Percentiles rank a stretch among this genome's conserved stretches.
Conservation (phyloP, 2,888 invertebrate genomes). For the Eulithis testata region DNA sequence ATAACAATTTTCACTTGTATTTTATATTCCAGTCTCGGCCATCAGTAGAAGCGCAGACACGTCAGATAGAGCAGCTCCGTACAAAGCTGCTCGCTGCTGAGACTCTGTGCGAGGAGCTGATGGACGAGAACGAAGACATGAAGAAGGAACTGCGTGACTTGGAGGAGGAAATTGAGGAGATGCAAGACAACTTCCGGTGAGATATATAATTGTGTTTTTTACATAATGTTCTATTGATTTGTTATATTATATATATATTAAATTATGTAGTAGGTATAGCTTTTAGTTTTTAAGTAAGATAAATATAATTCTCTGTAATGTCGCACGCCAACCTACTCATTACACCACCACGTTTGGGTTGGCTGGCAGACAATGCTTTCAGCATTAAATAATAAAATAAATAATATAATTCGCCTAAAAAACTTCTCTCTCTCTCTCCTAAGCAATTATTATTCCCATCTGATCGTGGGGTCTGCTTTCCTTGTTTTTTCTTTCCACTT, state of each 20-base stretch:
- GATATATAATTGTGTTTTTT: neutral
- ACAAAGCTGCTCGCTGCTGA: constrained; percentile 96
- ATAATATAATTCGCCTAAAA: neutral
- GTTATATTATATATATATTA: too few relatives aligned
- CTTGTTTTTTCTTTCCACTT: too few relatives aligned
- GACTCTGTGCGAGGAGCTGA: constrained; percentile 95
- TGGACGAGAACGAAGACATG: constrained; percentile 98
- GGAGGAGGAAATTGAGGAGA: constrained; percentile 99
- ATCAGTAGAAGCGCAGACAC: constrained; percentile 83
- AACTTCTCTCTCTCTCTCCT: neutral
- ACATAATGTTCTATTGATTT: too few relatives aligned
- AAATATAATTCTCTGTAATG: too few relatives aligned
- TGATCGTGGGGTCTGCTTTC: too few relatives aligned
- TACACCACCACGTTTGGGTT: too few relatives aligned
- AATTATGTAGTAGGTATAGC: too few relatives aligned
- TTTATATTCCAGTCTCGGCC: constrained; percentile 69
- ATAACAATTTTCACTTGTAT: neutral
- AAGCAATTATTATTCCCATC: too few relatives aligned
- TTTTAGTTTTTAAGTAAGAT: too few relatives aligned
- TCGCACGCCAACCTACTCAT: too few relatives aligned
- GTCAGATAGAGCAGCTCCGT: constrained; percentile 88
- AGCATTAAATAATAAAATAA: too few relatives aligned
- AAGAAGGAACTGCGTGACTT: constrained; percentile 96
- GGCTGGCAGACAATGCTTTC: too few relatives aligned
- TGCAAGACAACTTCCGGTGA: constrained; percentile 97